Conservation (phyloP, 2,113 vertebrate species). For the Cheirogaleus medius region DNA sequence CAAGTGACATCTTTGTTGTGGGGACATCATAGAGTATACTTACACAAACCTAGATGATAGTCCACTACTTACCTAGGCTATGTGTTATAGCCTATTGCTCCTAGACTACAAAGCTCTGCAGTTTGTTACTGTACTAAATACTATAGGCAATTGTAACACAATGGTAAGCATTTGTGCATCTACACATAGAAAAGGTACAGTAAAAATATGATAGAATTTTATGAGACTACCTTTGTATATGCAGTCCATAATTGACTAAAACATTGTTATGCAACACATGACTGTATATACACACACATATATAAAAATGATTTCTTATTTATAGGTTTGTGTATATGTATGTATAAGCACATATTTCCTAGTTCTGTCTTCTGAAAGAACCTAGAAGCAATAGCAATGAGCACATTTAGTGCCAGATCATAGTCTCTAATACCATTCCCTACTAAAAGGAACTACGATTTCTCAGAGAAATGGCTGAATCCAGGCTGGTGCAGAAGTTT, state of each 20-base stretch:
- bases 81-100: not conserved
- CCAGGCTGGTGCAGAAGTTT: not conserved
- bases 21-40: not conserved
- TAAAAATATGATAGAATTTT: not conserved
- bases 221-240: not conserved
- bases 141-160: not conserved
- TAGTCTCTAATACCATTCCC: not conserved
- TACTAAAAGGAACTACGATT: not conserved
- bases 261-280: not conserved
- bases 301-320: not conserved
- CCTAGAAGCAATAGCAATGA: not conserved
- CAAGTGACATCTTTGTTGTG: not conserved
- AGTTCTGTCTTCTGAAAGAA: not conserved
- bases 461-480: not conserved
- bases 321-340: not conserved
- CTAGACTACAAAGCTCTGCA: not conserved
- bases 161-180: not conserved
- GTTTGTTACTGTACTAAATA: not conserved
- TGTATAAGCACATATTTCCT: not conserved
- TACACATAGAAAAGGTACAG: not conserved
- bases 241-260: not conserved
- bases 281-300: not conserved
- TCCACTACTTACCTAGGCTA: not conserved
- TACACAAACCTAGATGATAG: not conserved
- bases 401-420: not conserved